Evolutionary conservation across 2,888 invertebrate species (phyloP).

Genomic region (Malthinus flaveolus): DNA sequence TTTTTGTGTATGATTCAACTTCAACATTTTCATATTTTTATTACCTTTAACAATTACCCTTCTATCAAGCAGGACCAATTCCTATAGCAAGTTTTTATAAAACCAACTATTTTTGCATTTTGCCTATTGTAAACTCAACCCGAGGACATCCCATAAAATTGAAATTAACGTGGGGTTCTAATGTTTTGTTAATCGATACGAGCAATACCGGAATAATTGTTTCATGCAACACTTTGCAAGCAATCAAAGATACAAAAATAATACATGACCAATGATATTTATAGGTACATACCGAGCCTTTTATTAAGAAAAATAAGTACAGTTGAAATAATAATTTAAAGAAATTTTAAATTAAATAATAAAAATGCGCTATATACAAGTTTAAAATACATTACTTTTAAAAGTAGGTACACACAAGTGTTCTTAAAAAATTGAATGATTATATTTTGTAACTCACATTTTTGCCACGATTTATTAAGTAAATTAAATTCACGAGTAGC

Average conservation of each 20-base stretch:
- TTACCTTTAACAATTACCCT: too few relatives aligned
- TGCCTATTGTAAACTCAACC: too few relatives aligned
- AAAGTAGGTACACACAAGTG: conserved; percentile 23
- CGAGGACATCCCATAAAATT: too few relatives aligned
- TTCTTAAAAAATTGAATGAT: neutral
- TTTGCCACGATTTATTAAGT: neutral
- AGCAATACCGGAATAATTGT: too few relatives aligned
- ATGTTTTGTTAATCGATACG: too few relatives aligned
- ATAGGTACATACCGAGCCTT: conserved; percentile 45
- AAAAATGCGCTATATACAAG: conserved; percentile 23
- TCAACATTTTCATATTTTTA: too few relatives aligned
- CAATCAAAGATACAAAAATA: neutral
- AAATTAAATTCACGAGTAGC: neutral
- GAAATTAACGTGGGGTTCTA: too few relatives aligned
- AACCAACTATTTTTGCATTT: too few relatives aligned
- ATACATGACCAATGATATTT: neutral
- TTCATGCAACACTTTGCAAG: neutral
- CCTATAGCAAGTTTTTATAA: too few relatives aligned
- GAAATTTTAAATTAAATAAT: conserved; percentile 24
- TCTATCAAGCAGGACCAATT: too few relatives aligned
- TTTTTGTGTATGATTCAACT: too few relatives aligned
- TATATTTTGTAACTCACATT: neutral
- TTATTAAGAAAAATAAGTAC: conserved; percentile 41
- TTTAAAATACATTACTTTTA: conserved; percentile 16
- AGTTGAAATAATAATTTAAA: conserved; percentile 28